Evolutionary conservation across 2,797 vertebrate species (phyloP).

Genomic region (Ctenosaura bakeri): DNA sequence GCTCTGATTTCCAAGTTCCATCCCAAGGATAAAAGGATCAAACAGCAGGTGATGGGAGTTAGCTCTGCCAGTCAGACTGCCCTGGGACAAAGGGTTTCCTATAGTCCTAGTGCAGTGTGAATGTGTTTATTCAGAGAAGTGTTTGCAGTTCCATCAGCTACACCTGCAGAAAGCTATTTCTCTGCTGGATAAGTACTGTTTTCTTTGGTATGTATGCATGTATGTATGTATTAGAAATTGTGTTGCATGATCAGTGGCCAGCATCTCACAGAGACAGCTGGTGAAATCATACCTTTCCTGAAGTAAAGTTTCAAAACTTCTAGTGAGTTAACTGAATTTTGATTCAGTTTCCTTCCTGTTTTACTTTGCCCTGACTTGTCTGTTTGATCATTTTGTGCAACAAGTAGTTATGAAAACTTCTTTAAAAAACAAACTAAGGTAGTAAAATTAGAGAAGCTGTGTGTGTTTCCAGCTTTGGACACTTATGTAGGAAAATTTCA

Average conservation of each 20-base stretch:
- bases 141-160: not conserved
- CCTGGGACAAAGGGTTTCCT: not conserved
- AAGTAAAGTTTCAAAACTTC: conserved; percentile 3
- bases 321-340: not conserved
- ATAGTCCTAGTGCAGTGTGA: not conserved
- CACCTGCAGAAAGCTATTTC: not conserved
- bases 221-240: not conserved
- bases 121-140: not conserved
- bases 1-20: not conserved
- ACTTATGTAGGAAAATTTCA: too few species aligned
- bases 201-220: too few species aligned
- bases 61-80: not conserved
- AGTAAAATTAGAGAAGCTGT: not conserved
- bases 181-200: not conserved
- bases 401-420: too few species aligned
- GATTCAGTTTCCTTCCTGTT: not conserved
- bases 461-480: not conserved
- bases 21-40: not conserved
- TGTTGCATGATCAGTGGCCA: not conserved
- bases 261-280: not conserved
- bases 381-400: not conserved
- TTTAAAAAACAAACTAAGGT: not conserved
- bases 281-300: not conserved
- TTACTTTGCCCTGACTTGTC: not conserved
- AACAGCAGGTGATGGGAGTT: not conserved